These are phyloP conservation scores for Phylloscopus collybita DNA, from an alignment of 2,797 vertebrate species.

Conservation along the genomic window DNA sequence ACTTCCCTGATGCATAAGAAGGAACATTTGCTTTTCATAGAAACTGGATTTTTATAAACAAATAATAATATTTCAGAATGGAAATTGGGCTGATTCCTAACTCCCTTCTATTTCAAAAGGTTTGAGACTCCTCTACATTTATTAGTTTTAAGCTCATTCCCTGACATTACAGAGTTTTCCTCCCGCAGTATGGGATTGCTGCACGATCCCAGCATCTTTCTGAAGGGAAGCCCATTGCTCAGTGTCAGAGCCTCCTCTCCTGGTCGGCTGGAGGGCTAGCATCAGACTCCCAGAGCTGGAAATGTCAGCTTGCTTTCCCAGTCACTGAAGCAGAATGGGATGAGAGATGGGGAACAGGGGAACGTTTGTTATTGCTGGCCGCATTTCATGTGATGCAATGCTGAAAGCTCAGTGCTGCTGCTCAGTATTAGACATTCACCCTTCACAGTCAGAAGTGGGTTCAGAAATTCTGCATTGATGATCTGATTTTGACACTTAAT, in stretches of 20 bases:
- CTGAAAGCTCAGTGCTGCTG: background rate
- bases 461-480: background rate
- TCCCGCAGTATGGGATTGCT: accelerated
- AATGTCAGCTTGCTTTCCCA: background rate
- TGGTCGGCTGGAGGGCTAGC: constrained; percentile 29
- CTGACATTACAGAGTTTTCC: background rate
- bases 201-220: background rate
- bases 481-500: background rate
- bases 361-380: background rate
- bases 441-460: background rate
- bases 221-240: background rate
- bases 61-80: background rate
- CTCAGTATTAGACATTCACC: background rate
- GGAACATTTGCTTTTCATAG: background rate
- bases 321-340: background rate
- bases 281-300: background rate
- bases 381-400: background rate
- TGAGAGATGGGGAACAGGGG: background rate
- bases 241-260: constrained; percentile 68
- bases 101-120: background rate
- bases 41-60: background rate
- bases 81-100: background rate
- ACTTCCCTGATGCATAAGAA: background rate
- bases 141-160: background rate
- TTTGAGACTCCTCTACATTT: background rate